Conservation (phyloP, 1,140 invertebrate species). For the Copidosoma floridanum region DNA sequence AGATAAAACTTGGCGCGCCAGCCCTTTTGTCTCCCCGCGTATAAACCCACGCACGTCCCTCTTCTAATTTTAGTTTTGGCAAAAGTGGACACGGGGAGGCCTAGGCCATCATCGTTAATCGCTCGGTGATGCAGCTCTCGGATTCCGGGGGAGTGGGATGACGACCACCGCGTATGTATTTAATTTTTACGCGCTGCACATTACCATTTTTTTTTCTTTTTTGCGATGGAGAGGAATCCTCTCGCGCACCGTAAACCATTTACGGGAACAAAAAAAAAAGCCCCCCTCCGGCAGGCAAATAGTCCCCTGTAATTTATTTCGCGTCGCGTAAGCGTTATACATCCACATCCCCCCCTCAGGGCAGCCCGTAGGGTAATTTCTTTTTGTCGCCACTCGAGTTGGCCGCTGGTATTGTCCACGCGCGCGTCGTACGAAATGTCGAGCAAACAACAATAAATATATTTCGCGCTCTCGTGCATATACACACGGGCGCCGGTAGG, state of each 20-base stretch:
- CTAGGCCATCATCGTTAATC: conserved; percentile 20
- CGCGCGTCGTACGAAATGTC: conserved; percentile 42
- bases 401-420: conserved; percentile 21
- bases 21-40: conserved; percentile 56
- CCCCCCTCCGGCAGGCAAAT: too few relatives aligned
- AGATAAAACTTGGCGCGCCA: conserved; percentile 55
- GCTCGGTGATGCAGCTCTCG: too few relatives aligned
- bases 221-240: too few relatives aligned
- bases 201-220: too few relatives aligned
- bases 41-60: neutral
- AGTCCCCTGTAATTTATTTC: conserved; percentile 52
- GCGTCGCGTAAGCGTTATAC: conserved; percentile 38
- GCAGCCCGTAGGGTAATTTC: too few relatives aligned
- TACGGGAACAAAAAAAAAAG: neutral
- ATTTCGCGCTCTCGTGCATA: conserved; percentile 44
- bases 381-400: conserved; percentile 16
- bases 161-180: too few relatives aligned
- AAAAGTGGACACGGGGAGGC: neutral
- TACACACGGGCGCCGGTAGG: too few relatives aligned
- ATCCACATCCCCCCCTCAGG: too few relatives aligned
- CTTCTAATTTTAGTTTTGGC: neutral
- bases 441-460: conserved; percentile 60
- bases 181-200: too few relatives aligned
- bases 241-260: neutral
- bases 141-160: too few relatives aligned